phyloP scores from a whole-genome alignment of 2,888 invertebrate genomes.

The Drosophila silvestris region DNA sequence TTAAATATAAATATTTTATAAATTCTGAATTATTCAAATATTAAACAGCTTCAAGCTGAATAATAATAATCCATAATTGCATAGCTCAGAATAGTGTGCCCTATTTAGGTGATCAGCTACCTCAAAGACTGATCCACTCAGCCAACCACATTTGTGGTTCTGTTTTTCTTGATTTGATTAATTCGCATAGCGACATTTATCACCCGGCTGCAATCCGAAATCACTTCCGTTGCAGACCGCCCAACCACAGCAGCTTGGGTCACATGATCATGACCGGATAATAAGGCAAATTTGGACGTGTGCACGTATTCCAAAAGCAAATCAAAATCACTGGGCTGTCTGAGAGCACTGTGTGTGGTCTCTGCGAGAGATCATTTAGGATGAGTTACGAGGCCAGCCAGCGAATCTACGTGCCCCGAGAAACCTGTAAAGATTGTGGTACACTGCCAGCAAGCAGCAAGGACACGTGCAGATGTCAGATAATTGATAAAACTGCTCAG shows the following conservation, averaged over 20 bases:
- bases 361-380: constrained; percentile 62
- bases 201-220: constrained; percentile 19
- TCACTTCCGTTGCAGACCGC: constrained; percentile 58
- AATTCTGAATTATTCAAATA: constrained; percentile 22
- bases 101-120: constrained; percentile 22
- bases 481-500: constrained; percentile 67
- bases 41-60: constrained; percentile 8
- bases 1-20: constrained; percentile 64
- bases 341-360: constrained; percentile 34
- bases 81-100: background rate
- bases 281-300: constrained; percentile 67
- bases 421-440: constrained; percentile 31
- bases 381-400: constrained; percentile 71
- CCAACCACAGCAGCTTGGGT: constrained; percentile 30
- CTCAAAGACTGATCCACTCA: background rate
- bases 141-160: constrained; percentile 3
- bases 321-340: constrained; percentile 12
- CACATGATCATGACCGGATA: constrained; percentile 55
- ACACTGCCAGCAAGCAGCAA: constrained; percentile 18
- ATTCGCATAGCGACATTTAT: constrained; percentile 45
- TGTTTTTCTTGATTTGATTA: constrained; percentile 46
- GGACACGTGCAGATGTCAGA: constrained; percentile 68
- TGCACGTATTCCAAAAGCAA: constrained; percentile 58
- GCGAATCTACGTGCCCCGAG: constrained; percentile 50
- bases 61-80: background rate